phyloP scores from a whole-genome alignment of 2,113 vertebrate genomes.

The Cacatua alba region DNA sequence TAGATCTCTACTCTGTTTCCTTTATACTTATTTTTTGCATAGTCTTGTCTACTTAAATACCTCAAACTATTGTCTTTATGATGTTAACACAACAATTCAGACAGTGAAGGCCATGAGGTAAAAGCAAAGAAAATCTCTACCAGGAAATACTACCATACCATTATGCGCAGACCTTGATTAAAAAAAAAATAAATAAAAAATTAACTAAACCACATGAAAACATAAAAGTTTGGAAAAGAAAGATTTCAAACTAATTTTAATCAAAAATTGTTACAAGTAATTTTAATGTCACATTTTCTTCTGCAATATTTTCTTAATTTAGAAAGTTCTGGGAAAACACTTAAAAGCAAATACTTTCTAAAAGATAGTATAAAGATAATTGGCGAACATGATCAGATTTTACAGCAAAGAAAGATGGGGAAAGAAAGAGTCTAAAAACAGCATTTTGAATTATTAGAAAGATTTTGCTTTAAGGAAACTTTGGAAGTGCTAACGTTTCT shows the following conservation, averaged over 20 bases:
- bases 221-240: not conserved
- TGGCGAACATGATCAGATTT: fast-evolving
- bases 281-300: not conserved
- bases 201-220: not conserved
- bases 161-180: not conserved
- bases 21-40: not conserved
- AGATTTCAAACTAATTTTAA: not conserved
- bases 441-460: not conserved
- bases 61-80: not conserved
- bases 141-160: not conserved
- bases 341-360: not conserved
- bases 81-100: not conserved
- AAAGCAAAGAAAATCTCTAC: not conserved
- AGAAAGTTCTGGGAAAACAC: not conserved
- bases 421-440: not conserved
- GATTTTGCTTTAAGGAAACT: not conserved
- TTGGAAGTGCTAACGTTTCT: not conserved
- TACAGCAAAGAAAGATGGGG: not conserved
- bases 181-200: not conserved
- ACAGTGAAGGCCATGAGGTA: not conserved
- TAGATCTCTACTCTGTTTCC: not conserved
- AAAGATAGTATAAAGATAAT: not conserved
- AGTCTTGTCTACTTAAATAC: not conserved
- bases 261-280: not conserved
- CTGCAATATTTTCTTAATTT: not conserved